Evolutionary conservation across 2,113 vertebrate genomes (phyloP).

Genomic region (Prolemur simus): DNA sequence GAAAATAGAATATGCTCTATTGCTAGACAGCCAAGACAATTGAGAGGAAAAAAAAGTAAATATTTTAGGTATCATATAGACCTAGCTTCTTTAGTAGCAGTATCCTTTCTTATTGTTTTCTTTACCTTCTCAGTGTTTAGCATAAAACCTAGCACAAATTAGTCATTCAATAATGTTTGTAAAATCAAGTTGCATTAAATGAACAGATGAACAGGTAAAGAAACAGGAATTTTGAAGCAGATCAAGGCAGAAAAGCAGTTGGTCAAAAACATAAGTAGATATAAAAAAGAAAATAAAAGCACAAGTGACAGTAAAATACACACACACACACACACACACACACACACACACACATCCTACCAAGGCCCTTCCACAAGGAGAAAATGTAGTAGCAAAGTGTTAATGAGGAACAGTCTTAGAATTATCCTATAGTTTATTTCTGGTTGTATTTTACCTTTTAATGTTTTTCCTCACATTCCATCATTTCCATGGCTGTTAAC

Average conservation of each 20-base stretch:
- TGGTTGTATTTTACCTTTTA: background rate
- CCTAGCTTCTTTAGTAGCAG: background rate
- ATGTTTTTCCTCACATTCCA: background rate
- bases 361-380: background rate
- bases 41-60: background rate
- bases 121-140: background rate
- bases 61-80: background rate
- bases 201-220: background rate
- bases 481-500: background rate
- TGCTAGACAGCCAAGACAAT: background rate
- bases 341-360: background rate
- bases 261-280: background rate
- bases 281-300: constrained; percentile 25
- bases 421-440: background rate
- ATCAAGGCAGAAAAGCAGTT: background rate
- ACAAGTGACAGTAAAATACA: background rate
- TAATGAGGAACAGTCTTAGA: background rate
- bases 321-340: too few relatives aligned
- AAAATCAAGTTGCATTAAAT: background rate
- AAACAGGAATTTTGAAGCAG: background rate
- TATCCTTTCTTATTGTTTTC: background rate
- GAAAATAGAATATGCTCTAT: background rate
- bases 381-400: background rate
- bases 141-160: background rate
- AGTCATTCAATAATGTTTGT: background rate